These are phyloP conservation scores for Choristoneura rosaceana DNA, from an alignment of 2,888 invertebrate genomes.

Conservation along the genomic window DNA sequence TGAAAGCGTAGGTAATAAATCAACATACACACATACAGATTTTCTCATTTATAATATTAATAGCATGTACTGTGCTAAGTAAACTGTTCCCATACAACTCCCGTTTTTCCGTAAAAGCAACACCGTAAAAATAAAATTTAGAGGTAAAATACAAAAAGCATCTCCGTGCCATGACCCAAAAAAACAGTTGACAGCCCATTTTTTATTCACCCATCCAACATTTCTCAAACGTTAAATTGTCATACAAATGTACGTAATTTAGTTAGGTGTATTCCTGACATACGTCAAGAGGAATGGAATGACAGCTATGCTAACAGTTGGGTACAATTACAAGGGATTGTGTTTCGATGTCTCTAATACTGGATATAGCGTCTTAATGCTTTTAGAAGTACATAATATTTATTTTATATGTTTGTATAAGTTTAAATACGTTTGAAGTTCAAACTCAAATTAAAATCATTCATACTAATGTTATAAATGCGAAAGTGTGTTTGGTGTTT, in stretches of 20 bases:
- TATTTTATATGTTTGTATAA: background rate
- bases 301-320: slow-evolving; percentile 5
- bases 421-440: too few relatives aligned
- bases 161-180: background rate
- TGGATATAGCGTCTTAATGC: background rate
- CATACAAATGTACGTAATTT: slow-evolving; percentile 9
- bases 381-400: background rate
- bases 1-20: too few relatives aligned
- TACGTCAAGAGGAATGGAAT: slow-evolving; percentile 22
- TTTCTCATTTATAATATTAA: too few relatives aligned
- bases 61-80: background rate
- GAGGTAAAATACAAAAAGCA: background rate
- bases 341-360: slow-evolving; percentile 12
- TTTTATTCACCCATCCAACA: slow-evolving; percentile 16
- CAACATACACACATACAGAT: background rate
- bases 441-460: too few relatives aligned
- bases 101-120: too few relatives aligned
- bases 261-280: slow-evolving; percentile 7
- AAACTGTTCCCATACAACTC: background rate
- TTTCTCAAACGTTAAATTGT: slow-evolving; percentile 17
- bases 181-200: slow-evolving; percentile 18
- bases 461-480: too few relatives aligned
- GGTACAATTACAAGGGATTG: slow-evolving; percentile 10
- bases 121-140: background rate
- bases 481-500: too few relatives aligned